Conservation (phyloP, 2,888 invertebrate genomes). For the Icerya purchasi region DNA sequence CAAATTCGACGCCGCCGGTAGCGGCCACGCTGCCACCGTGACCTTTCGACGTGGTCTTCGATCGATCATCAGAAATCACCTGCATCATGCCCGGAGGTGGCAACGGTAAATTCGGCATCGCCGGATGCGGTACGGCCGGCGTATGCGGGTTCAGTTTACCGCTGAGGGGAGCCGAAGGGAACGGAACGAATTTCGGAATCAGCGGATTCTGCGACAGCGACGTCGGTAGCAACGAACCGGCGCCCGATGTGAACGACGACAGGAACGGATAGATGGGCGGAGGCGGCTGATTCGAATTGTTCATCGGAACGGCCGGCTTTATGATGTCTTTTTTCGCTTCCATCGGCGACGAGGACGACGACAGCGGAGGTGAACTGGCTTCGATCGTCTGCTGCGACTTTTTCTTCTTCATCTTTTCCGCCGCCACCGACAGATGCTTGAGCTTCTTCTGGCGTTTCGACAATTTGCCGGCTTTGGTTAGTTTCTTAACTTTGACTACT, state of each 20-base stretch:
- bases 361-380: not conserved
- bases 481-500: too few species aligned
- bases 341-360: not conserved
- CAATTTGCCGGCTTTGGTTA: too few species aligned
- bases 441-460: too few species aligned
- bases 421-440: too few species aligned
- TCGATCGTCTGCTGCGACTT: slow-evolving; percentile 6
- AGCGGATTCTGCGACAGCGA: slow-evolving; percentile 11
- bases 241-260: slow-evolving; percentile 1
- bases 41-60: slow-evolving; percentile 15
- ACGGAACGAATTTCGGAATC: slow-evolving; percentile 14
- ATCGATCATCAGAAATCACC: slow-evolving; percentile 31
- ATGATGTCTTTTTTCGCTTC: slow-evolving; percentile 3
- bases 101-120: slow-evolving; percentile 27
- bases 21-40: not conserved
- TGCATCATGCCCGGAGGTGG: slow-evolving; percentile 35
- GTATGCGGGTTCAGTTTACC: slow-evolving; percentile 16
- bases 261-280: slow-evolving; percentile 3
- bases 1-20: not conserved
- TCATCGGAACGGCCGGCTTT: not conserved
- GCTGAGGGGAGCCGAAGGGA: slow-evolving; percentile 7
- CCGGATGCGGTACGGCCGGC: slow-evolving; percentile 32
- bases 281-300: not conserved
- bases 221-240: slow-evolving; percentile 8
- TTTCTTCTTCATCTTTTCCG: slow-evolving; percentile 11